phyloP scores from a whole-genome alignment of 2,797 vertebrate species.

The Holocentrus rufus region DNA sequence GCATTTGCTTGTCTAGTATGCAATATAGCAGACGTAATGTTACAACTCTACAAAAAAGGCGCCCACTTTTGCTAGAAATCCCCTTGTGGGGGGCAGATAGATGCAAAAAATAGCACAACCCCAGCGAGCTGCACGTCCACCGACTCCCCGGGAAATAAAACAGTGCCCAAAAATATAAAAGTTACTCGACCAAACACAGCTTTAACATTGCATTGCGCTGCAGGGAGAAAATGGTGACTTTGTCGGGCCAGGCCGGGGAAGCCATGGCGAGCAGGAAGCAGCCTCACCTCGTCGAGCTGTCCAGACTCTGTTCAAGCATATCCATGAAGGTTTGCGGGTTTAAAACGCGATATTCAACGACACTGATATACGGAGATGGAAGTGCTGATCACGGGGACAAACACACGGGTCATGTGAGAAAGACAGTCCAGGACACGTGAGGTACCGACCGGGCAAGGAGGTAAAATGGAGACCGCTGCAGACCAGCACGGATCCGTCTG shows the following conservation, averaged over 20 bases:
- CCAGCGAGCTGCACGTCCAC: background rate
- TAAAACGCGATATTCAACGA: constrained; percentile 77
- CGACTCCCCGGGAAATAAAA: fast-evolving
- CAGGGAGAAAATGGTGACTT: constrained; percentile 49
- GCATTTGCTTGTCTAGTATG: background rate
- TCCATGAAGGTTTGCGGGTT: constrained; percentile 84
- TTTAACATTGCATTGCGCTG: constrained; percentile 27
- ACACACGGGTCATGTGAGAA: constrained; percentile 96
- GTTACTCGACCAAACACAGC: constrained; percentile 10
- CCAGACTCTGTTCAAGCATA: constrained; percentile 93
- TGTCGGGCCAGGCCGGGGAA: constrained; percentile 62
- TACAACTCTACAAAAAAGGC: constrained; percentile 14
- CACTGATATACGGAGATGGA: constrained; percentile 82
- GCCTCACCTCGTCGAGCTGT: constrained; percentile 88
- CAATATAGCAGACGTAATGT: constrained; percentile 16
- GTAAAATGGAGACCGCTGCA: constrained; percentile 83
- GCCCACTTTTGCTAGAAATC: constrained; percentile 3
- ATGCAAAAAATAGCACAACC: background rate
- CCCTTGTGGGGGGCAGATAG: fast-evolving
- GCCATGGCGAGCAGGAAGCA: constrained; percentile 73
- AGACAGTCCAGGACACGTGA: constrained; percentile 88
- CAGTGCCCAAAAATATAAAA: constrained; percentile 8
- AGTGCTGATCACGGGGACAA: constrained; percentile 96
- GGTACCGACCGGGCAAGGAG: constrained; percentile 81
- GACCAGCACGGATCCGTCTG: constrained; percentile 56